Evolutionary conservation across 2,888 invertebrate species (phyloP), one percentile per base, ranked within the genome.

Genomic region (Noctua pronuba): DNA sequence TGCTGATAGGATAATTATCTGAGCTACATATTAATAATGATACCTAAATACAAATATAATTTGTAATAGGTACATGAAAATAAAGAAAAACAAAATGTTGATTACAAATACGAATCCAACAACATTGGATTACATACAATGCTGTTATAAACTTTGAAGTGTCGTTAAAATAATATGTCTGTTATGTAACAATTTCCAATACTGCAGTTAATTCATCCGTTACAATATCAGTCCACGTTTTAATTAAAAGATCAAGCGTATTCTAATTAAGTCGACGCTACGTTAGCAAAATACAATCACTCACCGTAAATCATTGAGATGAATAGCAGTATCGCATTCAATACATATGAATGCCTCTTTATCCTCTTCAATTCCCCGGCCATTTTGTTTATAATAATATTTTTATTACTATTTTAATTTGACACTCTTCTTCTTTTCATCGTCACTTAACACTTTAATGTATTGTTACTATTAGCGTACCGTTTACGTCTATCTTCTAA

Each of bases 301-400:
- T 96, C 90, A 96, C 96, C 96, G 85, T 96, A 96, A 89, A 96
- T 95, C 94, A 95, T 94, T 28, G 95, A 94, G 82, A 95, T 88
- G 90, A 95, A 93, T 58, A 96, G 92, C 73, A 96, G 89, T 80
- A 96, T 89, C 66, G 95, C 96, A 92, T 96, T 96, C 93, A 96
- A 85, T 85, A 95, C 81, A 85, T 93, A 95, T 81, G 95, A 95
- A 94, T 95, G 95, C 92, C 91, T 93, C 91, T 93, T 94, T 86
- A 95, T 92, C 86, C 92, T 95, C 91, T 95, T 95, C 89, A 92
- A 88, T 84, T 92, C 91, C 70, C 90, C 93, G 55, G 94, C 95
- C 96, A 96, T 96, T 92, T 94, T 95, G 88, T 85, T 89, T 80
- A 71, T 71, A 71, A 84, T 87, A 89, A 87, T 86, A 76, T 80